phyloP scores from a whole-genome alignment of 2,113 vertebrate genomes.

The Brachyistius frenatus region DNA sequence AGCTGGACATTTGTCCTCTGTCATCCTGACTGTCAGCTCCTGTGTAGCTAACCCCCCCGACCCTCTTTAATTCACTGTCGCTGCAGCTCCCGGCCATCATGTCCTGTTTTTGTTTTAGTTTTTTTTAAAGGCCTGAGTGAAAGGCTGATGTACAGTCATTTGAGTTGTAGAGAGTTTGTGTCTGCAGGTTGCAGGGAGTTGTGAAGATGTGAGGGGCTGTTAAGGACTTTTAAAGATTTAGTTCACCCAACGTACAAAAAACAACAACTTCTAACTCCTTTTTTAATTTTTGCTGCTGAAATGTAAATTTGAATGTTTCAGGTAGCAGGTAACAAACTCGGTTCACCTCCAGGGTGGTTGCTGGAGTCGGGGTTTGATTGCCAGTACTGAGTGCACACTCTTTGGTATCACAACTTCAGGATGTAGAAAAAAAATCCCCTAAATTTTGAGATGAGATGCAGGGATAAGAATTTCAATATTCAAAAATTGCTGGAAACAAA shows the following conservation, averaged over 20 bases:
- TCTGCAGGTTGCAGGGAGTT: background rate
- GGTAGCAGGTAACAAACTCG: background rate
- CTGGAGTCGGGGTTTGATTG: too few relatives aligned
- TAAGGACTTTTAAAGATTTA: constrained; percentile 5
- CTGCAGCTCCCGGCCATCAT: constrained; percentile 25
- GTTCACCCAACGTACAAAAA: constrained; percentile 1
- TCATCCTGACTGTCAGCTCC: constrained; percentile 24
- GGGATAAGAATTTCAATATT: too few relatives aligned
- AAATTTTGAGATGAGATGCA: too few relatives aligned
- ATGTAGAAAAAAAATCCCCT: too few relatives aligned
- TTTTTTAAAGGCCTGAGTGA: constrained; percentile 12
- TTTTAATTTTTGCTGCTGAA: too few relatives aligned
- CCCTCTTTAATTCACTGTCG: constrained; percentile 32
- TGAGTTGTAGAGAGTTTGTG: constrained; percentile 8
- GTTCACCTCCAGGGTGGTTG: background rate
- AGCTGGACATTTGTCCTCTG: constrained; percentile 46
- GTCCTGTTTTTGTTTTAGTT: background rate
- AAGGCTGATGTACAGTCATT: background rate
- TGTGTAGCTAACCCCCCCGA: constrained; percentile 26
- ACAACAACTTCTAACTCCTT: too few relatives aligned
- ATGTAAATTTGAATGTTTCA: background rate
- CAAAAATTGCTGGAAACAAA: too few relatives aligned
- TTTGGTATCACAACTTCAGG: too few relatives aligned
- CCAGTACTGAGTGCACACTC: too few relatives aligned
- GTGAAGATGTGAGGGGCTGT: constrained; percentile 3